Base-by-base conservation (phyloP, 2,888 invertebrate species). In the Eristalis tenax region DNA sequence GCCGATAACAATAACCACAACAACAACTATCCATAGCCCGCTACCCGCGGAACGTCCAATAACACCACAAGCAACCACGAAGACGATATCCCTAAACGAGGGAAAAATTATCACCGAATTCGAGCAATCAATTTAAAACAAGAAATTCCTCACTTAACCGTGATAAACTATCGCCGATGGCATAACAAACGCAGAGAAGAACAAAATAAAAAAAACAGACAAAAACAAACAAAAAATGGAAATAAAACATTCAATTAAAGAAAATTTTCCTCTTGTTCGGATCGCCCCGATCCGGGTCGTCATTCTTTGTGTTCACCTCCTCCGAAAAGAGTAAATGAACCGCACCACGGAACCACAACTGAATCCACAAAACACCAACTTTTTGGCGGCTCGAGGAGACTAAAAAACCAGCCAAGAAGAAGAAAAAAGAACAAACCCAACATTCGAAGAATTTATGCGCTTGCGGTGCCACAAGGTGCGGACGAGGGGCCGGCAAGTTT, bases 71-170 rank as follows among this genome's bases (percentile, higher is more conserved):
- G 63, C 69, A 77, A 82, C 68, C 56, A 83, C 80, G 78, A 71
- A 81, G 81, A 65, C 71, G 88, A 88, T 88, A 85, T 85, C 79
- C 83, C 75, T 79, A 86, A 88, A 89, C 83, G 82, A 84, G 87
- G 87, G 84, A 89, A 89, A 90, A 90, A 90, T 90, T 90, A 90
- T 90, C 90, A 89, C 89, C 89, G 89, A 90, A 90, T 89, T 90
- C 88, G 89, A 89, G 89, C 90, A 90, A 90, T 90, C 90, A 90
- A 89, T 90, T 90, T 90, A 71, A 89, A 90, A 90, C 90, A 90
- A 90, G 90, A 90, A 90, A 90, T 90, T 90, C 89, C 89, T 90
- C 90, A 90, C 90, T 90, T 90, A 88, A 89, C 88, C 85, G 89
- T 90, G 90, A 90, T 90, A 90, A 90, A 90, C 88, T 88, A 89